phyloP scores from a whole-genome alignment of 2,797 vertebrate species.

The Steatocranus sp. region DNA sequence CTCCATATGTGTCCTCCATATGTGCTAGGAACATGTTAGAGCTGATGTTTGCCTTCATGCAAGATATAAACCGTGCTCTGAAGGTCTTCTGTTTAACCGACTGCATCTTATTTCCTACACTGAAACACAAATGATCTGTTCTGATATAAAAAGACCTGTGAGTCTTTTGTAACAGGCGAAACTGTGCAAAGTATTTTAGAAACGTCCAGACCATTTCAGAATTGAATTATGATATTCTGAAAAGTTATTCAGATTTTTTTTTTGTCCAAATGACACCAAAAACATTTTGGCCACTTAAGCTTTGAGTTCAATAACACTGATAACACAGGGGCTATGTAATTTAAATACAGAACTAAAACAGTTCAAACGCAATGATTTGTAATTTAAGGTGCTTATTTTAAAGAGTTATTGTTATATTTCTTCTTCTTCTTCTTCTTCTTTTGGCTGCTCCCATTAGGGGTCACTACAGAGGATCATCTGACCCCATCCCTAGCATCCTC shows the following conservation, averaged over 20 bases:
- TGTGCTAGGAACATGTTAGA: not conserved
- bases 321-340: not conserved
- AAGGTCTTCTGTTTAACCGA: not conserved
- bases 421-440: not conserved
- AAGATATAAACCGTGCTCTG: not conserved
- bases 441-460: not conserved
- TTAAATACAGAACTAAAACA: not conserved
- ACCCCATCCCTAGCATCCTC: not conserved
- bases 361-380: not conserved
- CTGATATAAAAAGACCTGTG: not conserved
- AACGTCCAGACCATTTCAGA: not conserved
- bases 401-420: not conserved
- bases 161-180: not conserved
- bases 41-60: not conserved
- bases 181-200: not conserved
- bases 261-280: not conserved
- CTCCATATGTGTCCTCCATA: not conserved
- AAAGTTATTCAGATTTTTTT: not conserved
- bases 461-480: not conserved
- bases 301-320: not conserved
- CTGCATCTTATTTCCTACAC: not conserved
- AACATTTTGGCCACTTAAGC: not conserved
- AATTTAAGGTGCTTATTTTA: not conserved
- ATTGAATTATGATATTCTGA: not conserved
- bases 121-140: not conserved